These are phyloP conservation scores for Cephalopachus bancanus DNA, from an alignment of 2,797 vertebrate species.

Conservation along the genomic window DNA sequence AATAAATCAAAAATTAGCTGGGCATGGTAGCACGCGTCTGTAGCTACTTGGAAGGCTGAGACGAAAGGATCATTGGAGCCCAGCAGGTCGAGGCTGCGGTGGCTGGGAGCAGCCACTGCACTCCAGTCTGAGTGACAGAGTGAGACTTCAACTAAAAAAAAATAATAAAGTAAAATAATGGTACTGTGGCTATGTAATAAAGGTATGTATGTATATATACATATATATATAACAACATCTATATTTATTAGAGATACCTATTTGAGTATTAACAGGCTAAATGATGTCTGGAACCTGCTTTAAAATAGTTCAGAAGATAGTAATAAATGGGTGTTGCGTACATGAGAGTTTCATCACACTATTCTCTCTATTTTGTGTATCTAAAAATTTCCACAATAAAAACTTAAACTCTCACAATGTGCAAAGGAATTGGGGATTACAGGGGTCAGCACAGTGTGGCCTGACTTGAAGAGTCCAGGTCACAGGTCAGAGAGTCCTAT, in stretches of 20 bases:
- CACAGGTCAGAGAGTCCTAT: not conserved
- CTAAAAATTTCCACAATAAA: not conserved
- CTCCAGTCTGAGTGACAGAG: too few species aligned
- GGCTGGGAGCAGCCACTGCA: too few species aligned
- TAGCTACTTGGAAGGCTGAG: too few species aligned
- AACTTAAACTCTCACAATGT: not conserved
- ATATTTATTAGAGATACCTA: not conserved
- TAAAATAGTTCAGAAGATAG: not conserved
- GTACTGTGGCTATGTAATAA: not conserved
- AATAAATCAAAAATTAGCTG: too few species aligned
- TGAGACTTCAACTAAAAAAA: too few species aligned
- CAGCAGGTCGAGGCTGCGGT: too few species aligned
- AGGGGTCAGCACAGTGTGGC: not conserved
- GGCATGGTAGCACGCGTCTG: too few species aligned
- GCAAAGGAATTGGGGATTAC: not conserved
- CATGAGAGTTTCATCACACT: not conserved
- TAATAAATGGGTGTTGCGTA: not conserved
- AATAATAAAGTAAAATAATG: not conserved
- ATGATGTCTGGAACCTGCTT: slow-evolving; percentile 36
- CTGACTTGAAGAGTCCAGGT: not conserved
- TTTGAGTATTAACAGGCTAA: not conserved
- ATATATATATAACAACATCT: too few species aligned
- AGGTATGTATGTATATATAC: not conserved
- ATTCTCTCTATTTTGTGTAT: not conserved
- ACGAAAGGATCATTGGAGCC: too few species aligned